Evolutionary conservation across 2,113 vertebrate species (phyloP), one percentile per base, ranked within the genome.

Genomic region (Hoplias malabaricus): DNA sequence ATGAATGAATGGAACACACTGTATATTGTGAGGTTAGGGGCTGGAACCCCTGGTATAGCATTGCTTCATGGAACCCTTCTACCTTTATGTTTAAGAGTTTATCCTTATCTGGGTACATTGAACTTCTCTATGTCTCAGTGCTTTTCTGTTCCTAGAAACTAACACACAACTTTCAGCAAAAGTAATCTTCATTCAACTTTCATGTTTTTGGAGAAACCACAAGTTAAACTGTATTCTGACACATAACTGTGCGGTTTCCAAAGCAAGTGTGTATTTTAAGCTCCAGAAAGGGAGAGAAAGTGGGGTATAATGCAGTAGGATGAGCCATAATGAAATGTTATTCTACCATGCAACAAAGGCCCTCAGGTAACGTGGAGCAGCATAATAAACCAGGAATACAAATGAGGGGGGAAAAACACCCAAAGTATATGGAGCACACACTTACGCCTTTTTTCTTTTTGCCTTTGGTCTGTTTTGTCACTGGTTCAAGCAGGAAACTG

Each of bases 401-500:
- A 46, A 42, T 59, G 7, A 42, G 14, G 33, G 7, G 31, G 14
- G 33, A 33, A 2, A 33, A 56, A 57, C 29, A 23, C 19, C 2
- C 31, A 67, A 0, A 42, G 11, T 27, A 53, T 8, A 29, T 19
- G 21, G 48, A 43, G 33, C 56, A 33, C 68, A 84, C 83, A 85
- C 82, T 90, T 89, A 93, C 91, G 38, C 80, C 84, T 2, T 75
- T 83, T 62, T 84, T 90, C 62, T 88, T 89, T 84, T 88, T 90
- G 50, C 69, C 73, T 84, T 90, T 93, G 48, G 79, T 76, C 6
- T 75, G 89, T 29, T 87, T 91, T 65, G 85, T 82, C 25, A 73
- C 76, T 16, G 90, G 90, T 54, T 94, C 89, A 34, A 96, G 92
- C 75, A 95, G 82, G 66, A 89, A 89, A 65, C 83, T 81, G 0